Conservation (phyloP, 2,797 vertebrate species). For the Oryzias dopingdopingensis region DNA sequence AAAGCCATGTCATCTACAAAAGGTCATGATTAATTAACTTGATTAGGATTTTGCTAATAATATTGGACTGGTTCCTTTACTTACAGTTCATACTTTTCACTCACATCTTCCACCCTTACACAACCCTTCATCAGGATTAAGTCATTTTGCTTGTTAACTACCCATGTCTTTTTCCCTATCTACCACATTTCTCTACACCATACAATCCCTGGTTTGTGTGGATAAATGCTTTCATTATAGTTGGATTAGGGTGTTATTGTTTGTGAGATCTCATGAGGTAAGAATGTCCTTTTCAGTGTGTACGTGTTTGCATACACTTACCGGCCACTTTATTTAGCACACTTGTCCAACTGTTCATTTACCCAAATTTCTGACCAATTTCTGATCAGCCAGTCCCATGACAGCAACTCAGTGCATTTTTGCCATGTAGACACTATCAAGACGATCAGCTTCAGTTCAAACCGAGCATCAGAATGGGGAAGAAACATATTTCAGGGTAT, state of each 20-base stretch:
- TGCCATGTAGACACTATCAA: no score
- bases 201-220: conserved; percentile 68
- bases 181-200: conserved; percentile 50
- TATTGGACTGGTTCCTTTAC: background rate
- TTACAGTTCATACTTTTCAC: background rate
- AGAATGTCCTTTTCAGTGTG: conserved; percentile 24
- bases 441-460: no score
- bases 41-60: background rate
- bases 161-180: conserved; percentile 28
- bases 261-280: conserved; percentile 43
- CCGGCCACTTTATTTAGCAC: conserved; percentile 20
- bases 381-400: no score
- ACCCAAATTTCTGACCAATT: no score
- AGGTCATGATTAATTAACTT: background rate
- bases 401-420: no score
- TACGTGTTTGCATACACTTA: background rate
- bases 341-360: background rate
- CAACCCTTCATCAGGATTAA: conserved; percentile 69
- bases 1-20: background rate
- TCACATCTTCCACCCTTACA: background rate
- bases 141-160: conserved; percentile 40
- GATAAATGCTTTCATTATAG: conserved; percentile 70
- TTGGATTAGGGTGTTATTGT: conserved; percentile 71
- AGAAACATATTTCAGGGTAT: no score
- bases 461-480: no score